These are phyloP conservation scores for Parnassius orleans DNA, from an alignment of 2,888 invertebrate genomes.

Conservation along the genomic window DNA sequence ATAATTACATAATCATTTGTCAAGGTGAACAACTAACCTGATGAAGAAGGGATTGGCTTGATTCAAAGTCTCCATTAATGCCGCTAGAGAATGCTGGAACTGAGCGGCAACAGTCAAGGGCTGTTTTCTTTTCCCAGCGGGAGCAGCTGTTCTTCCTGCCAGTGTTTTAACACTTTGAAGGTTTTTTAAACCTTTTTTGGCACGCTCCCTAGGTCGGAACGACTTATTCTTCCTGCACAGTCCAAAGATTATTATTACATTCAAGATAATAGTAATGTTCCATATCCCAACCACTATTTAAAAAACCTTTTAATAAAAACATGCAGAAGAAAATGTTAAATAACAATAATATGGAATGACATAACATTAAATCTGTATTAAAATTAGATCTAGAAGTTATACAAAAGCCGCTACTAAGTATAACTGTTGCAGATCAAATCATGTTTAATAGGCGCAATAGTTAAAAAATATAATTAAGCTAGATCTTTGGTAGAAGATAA, in stretches of 20 bases:
- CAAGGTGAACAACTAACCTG: constrained; percentile 45
- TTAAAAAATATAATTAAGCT: too few species aligned
- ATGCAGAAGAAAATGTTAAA: constrained; percentile 9
- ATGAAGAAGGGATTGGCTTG: constrained; percentile 84
- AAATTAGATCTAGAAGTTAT: too few species aligned
- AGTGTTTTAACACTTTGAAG: constrained; percentile 95
- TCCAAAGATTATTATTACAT: constrained; percentile 13
- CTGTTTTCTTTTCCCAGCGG: constrained; percentile 87
- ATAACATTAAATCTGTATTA: too few species aligned
- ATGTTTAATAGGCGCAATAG: too few species aligned
- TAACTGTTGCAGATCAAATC: too few species aligned
- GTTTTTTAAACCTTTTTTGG: constrained; percentile 93
- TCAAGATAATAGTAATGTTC: constrained; percentile 8
- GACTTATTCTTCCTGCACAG: constrained; percentile 93
- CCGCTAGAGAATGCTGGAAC: constrained; percentile 95
- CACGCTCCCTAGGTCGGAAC: constrained; percentile 91
- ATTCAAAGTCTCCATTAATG: constrained; percentile 95
- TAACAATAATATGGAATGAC: not conserved
- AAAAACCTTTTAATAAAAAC: not conserved
- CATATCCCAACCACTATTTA: constrained; percentile 10
- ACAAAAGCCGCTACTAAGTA: too few species aligned
- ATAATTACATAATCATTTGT: too few species aligned
- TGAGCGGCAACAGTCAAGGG: constrained; percentile 96
- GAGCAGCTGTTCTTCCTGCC: constrained; percentile 86
- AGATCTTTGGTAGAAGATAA: too few species aligned